A percentile compares a stretch with the other conserved stretches of the same genome.
These are phyloP conservation scores for Epinotia brunnichana DNA, from an alignment of 2,888 invertebrate genomes.

Conservation along the genomic window DNA sequence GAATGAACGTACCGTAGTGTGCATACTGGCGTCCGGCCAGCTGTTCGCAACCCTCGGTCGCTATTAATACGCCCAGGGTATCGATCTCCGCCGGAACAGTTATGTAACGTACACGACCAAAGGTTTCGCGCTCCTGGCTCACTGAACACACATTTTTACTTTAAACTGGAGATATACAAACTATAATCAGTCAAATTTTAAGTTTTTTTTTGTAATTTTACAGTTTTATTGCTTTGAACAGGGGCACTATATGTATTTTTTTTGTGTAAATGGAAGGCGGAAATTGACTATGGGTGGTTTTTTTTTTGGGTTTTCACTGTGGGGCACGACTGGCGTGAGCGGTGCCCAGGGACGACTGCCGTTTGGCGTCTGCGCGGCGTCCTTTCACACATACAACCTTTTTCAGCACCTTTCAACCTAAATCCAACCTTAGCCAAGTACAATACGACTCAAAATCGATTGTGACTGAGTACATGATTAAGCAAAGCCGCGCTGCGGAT, in stretches of 20 bases:
- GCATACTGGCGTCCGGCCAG: constrained; percentile 78
- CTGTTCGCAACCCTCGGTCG: constrained; percentile 75
- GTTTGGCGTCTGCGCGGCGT: constrained; percentile 71
- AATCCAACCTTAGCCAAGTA: neutral
- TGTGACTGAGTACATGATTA: neutral
- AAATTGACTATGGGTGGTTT: constrained; percentile 55
- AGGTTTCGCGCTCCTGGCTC: constrained; percentile 68
- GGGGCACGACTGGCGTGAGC: constrained; percentile 65
- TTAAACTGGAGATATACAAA: constrained; percentile 15
- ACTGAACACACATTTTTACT: constrained; percentile 58
- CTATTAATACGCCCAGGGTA: constrained; percentile 81
- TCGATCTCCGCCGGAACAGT: constrained; percentile 79
- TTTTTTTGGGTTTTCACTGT: constrained; percentile 62
- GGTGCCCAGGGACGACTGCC: constrained; percentile 75
- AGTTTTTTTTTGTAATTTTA: neutral
- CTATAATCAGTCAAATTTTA: neutral
- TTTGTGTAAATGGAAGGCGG: constrained; percentile 60
- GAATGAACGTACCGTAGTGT: constrained; percentile 70
- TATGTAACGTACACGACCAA: constrained; percentile 75
- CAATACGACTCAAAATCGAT: neutral
- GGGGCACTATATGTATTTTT: constrained; percentile 23
- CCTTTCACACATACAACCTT: constrained; percentile 54
- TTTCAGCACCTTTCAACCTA: neutral
- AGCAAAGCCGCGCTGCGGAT: constrained; percentile 1
- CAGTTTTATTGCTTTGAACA: constrained; percentile 12